A percentile compares a stretch with the other conserved stretches of the same genome.
phyloP scores from a whole-genome alignment of 2,113 vertebrate genomes.

The Mirounga angustirostris region DNA sequence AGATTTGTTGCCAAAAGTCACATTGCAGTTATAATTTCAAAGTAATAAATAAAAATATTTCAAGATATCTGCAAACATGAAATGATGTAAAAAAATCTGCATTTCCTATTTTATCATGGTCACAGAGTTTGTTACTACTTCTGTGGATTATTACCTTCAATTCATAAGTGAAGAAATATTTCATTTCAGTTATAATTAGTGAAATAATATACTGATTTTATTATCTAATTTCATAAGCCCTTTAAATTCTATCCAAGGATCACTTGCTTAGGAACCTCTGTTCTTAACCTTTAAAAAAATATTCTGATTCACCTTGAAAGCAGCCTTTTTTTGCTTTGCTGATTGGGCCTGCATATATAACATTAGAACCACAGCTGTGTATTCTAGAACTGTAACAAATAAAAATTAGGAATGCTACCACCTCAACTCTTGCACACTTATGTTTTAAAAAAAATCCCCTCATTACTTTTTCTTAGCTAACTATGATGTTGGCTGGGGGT shows the following conservation, averaged over 20 bases:
- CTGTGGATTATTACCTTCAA: neutral
- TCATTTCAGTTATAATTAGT: constrained; percentile 42
- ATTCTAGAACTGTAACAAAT: neutral
- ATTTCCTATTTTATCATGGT: neutral
- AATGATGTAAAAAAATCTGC: neutral
- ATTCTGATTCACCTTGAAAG: neutral
- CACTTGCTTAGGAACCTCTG: neutral
- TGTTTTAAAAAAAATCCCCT: neutral
- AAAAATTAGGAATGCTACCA: neutral
- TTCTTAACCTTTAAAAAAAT: neutral
- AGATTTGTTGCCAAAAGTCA: neutral
- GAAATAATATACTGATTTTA: neutral
- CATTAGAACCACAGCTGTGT: neutral
- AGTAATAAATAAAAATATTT: constrained; percentile 36
- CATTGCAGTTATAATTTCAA: neutral
- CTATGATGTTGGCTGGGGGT: neutral
- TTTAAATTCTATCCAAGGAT: constrained; percentile 29
- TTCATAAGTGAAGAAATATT: constrained; percentile 24
- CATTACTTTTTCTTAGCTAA: constrained; percentile 18
- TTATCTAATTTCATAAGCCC: neutral
- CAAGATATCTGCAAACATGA: neutral
- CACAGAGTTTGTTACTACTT: neutral
- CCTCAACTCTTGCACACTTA: constrained; percentile 12
- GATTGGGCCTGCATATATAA: neutral
- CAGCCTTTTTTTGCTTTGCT: neutral